Evolutionary conservation across 2,797 vertebrate genomes (phyloP), one percentile per base, ranked within the genome.

Genomic region (Gorsachius magnificus): DNA sequence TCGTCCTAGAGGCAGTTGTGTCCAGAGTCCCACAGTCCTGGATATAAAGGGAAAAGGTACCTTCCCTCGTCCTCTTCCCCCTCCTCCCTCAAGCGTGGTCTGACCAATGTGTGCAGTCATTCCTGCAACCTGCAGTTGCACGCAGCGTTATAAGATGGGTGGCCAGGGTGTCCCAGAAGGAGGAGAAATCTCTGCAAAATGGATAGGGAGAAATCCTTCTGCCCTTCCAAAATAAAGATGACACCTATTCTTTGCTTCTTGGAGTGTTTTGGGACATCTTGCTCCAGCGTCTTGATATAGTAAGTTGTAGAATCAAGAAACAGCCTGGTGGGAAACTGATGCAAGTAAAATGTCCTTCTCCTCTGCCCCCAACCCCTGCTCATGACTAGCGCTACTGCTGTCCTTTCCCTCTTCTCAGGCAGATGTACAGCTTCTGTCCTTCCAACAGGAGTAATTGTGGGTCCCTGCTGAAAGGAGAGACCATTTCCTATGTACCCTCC

Each of bases 401-500:
- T 38, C n/a, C 41, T 84, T 75, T 65, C 57, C 48, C 45, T 80
- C 29, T 38, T 54, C 51, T 61, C 4, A 3, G 41, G 29, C 16
- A 65, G 68, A 53, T 9, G 13, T 33, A 35, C 4, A 1, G 45
- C 56, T 41, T 72, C 43, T 24, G 51, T 69, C 26, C 57, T 89
- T 54, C 33, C n/a, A 46, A 46, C 21, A 80, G 43, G 16, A 48
- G 22, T 26, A 63, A 51, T 8, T 13, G 8, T 38, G 22, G 25
- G 8, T 50, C n/a, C 19, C n/a, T 60, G 8, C 12, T 45, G 64
- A 74, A 82, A 50, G 36, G 43, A 35, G 28, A 83, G 10, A 24
- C 36, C 8, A 25, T 75, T 66, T 81, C 19, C 35, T 76, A 25
- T 0, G 1, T 35, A 19, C 6, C 11, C 12, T 68, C 0, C 0